phyloP scores from a whole-genome alignment of 2,888 invertebrate genomes.

The Anagyrus pseudococci region DNA sequence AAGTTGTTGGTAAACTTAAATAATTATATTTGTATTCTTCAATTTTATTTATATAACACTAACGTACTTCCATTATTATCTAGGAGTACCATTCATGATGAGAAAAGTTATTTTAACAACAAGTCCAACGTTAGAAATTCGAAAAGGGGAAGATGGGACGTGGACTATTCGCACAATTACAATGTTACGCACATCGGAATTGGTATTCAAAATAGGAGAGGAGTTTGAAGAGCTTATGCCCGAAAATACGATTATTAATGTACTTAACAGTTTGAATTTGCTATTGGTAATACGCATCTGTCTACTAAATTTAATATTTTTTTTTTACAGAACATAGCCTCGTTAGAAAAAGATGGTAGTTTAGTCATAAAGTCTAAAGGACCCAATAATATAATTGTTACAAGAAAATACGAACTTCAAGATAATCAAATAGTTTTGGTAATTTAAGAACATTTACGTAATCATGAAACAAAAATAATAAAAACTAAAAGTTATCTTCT shows the following conservation, averaged over 20 bases:
- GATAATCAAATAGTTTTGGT: constrained; percentile 57
- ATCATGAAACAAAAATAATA: not conserved
- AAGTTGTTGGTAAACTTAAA: constrained; percentile 66
- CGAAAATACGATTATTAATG: constrained; percentile 63
- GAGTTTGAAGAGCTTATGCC: constrained; percentile 74
- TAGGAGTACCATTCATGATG: constrained; percentile 72
- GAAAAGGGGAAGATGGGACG: constrained; percentile 63
- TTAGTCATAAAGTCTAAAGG: constrained; percentile 60
- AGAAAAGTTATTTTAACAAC: constrained; percentile 71
- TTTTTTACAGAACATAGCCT: constrained; percentile 66
- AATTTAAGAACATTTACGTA: constrained; percentile 31
- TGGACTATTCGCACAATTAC: constrained; percentile 69
- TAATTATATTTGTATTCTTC: constrained; percentile 3
- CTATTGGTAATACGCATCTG: too few relatives aligned
- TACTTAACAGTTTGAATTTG: too few relatives aligned
- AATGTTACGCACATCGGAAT: constrained; percentile 65
- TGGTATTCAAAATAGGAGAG: constrained; percentile 67
- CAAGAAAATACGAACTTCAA: constrained; percentile 61
- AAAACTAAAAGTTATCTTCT: too few relatives aligned
- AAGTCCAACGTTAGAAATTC: constrained; percentile 69
- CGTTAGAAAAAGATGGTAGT: constrained; percentile 63
- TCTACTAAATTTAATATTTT: not conserved
- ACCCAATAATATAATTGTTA: constrained; percentile 58
- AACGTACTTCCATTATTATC: constrained; percentile 35
- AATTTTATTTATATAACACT: not conserved